Conservation (phyloP, 1,140 invertebrate genomes). For the Mamestra configurata region DNA sequence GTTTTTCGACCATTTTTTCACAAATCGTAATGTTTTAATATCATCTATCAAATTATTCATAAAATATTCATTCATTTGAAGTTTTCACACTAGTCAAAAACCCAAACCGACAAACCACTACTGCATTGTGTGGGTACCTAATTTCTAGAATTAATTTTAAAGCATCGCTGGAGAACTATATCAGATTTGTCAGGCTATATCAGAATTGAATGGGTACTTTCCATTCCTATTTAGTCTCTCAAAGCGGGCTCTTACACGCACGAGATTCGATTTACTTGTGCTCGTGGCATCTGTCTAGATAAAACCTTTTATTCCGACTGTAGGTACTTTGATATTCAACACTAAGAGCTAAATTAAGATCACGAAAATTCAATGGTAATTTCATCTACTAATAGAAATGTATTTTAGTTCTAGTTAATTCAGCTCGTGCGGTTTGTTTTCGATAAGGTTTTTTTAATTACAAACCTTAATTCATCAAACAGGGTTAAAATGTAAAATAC, state of each 20-base stretch:
- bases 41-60: too few species aligned
- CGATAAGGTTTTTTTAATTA: too few species aligned
- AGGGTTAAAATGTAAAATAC: too few species aligned
- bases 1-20: too few species aligned
- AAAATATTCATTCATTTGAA: too few species aligned
- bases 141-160: constrained; percentile 2
- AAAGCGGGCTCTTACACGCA: constrained; percentile 43
- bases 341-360: constrained; percentile 5
- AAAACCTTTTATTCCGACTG: constrained; percentile 19
- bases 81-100: too few species aligned
- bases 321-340: constrained; percentile 19
- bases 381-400: neutral
- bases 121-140: neutral
- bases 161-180: neutral
- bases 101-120: constrained; percentile 11
- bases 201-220: constrained; percentile 30
- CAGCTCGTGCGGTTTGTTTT: too few species aligned
- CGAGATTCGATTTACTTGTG: constrained; percentile 43
- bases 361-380: neutral
- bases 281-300: constrained; percentile 35
- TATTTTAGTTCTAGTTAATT: neutral
- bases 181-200: constrained; percentile 32
- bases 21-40: too few species aligned
- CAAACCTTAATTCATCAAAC: too few species aligned
- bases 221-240: constrained; percentile 35